Evolutionary conservation across 2,113 vertebrate genomes (phyloP).

Genomic region (Oxygymnocypris stewartii): DNA sequence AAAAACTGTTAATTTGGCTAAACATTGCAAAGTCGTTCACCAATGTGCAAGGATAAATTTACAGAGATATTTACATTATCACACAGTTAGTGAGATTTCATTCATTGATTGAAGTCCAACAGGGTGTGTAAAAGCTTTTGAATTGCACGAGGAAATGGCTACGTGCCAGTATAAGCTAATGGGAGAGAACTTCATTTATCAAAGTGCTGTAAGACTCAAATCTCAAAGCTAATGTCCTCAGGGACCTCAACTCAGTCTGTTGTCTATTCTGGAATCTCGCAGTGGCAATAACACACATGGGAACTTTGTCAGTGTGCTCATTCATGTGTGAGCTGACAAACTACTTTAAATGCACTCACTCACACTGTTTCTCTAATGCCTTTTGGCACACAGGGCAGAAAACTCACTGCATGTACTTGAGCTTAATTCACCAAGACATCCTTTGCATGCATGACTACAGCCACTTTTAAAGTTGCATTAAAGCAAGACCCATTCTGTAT

Average conservation of each 20-base stretch:
- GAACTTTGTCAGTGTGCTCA: slow-evolving; percentile 25
- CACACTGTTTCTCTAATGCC: not conserved
- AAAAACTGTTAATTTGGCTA: not conserved
- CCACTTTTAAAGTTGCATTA: not conserved
- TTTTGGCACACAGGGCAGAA: slow-evolving; percentile 5
- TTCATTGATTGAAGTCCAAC: slow-evolving; percentile 30
- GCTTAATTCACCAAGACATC: not conserved
- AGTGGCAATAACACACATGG: slow-evolving; percentile 16
- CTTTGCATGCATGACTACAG: not conserved
- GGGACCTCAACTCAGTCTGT: slow-evolving; percentile 18
- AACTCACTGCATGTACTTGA: not conserved
- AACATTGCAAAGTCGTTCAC: slow-evolving; percentile 1
- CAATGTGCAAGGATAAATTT: not conserved
- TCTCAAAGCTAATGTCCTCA: slow-evolving; percentile 25
- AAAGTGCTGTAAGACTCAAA: slow-evolving; percentile 31
- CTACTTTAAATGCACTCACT: slow-evolving; percentile 42
- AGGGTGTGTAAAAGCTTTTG: slow-evolving; percentile 35
- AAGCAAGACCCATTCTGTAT: not conserved
- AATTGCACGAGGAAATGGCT: slow-evolving; percentile 17
- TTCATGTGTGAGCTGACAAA: slow-evolving; percentile 37
- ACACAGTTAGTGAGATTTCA: slow-evolving; percentile 11
- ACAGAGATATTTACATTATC: slow-evolving; percentile 23
- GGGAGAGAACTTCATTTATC: slow-evolving; percentile 38
- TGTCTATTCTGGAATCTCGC: slow-evolving; percentile 30
- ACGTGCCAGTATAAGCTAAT: slow-evolving; percentile 12